A percentile compares a stretch with the other conserved stretches of the same genome.
These are phyloP conservation scores for Leptinotarsa defecta DNA, from an alignment of 1,140 invertebrate genomes.

Conservation along the genomic window DNA sequence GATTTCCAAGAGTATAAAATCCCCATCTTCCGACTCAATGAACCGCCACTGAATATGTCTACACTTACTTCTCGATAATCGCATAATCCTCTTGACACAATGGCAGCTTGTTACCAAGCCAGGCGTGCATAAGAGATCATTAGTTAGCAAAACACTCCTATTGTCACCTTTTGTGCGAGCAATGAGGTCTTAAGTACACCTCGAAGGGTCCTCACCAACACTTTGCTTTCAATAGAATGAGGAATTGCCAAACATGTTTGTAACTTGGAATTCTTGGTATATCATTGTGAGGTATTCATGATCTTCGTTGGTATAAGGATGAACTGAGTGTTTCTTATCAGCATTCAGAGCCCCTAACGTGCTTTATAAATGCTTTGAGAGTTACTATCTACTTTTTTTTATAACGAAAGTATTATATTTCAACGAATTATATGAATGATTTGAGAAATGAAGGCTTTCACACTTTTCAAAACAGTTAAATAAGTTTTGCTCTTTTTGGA, in stretches of 20 bases:
- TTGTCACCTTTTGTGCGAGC: slow-evolving; percentile 53
- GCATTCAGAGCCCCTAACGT: too few relatives aligned
- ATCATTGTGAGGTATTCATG: background rate
- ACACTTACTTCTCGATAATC: slow-evolving; percentile 42
- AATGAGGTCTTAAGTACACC: slow-evolving; percentile 49
- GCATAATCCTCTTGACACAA: slow-evolving; percentile 49
- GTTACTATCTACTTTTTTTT: too few relatives aligned
- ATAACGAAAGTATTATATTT: too few relatives aligned
- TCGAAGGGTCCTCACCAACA: slow-evolving; percentile 17
- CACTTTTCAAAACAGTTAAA: too few relatives aligned
- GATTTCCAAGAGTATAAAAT: too few relatives aligned
- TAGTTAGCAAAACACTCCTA: slow-evolving; percentile 55
- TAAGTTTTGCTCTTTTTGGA: too few relatives aligned
- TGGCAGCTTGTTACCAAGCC: slow-evolving; percentile 42
- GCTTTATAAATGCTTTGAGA: too few relatives aligned
- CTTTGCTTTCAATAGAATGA: slow-evolving; percentile 13
- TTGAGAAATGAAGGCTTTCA: too few relatives aligned
- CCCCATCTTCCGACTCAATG: background rate
- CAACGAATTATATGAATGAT: too few relatives aligned
- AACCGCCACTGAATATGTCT: slow-evolving; percentile 16
- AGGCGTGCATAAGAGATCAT: slow-evolving; percentile 54
- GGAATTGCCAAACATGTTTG: slow-evolving; percentile 20
- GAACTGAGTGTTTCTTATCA: background rate
- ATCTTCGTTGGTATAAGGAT: background rate
- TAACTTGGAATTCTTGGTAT: background rate